Evolutionary conservation across 2,888 invertebrate genomes (phyloP).

Genomic region (Acanthosepion lycidas): DNA sequence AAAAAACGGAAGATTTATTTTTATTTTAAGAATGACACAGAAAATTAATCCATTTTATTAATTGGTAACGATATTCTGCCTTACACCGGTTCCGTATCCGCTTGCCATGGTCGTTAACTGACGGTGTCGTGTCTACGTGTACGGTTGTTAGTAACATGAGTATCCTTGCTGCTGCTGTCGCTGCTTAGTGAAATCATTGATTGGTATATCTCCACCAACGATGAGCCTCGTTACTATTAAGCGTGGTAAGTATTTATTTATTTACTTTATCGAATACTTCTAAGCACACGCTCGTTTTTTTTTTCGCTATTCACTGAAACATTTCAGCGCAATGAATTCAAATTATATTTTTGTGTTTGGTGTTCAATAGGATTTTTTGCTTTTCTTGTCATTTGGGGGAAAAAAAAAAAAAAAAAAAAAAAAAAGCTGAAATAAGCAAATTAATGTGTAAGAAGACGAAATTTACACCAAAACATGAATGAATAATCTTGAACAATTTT

Average conservation of each 20-base stretch:
- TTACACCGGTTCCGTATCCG: slow-evolving; percentile 45
- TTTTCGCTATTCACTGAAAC: neutral
- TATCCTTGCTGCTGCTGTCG: neutral
- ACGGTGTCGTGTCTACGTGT: slow-evolving; percentile 35
- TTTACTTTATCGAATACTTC: neutral
- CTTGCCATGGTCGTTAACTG: neutral
- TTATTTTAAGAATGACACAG: too few relatives aligned
- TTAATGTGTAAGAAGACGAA: too few relatives aligned
- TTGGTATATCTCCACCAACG: neutral
- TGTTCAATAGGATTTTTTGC: too few relatives aligned
- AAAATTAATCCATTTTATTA: too few relatives aligned
- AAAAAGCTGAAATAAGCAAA: too few relatives aligned
- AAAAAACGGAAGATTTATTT: too few relatives aligned
- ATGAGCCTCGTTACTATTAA: slow-evolving; percentile 34
- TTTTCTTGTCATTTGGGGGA: too few relatives aligned
- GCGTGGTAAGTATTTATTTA: slow-evolving; percentile 33
- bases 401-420: too few relatives aligned
- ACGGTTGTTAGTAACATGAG: neutral
- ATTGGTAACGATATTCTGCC: neutral
- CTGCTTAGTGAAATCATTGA: neutral
- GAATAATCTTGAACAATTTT: too few relatives aligned
- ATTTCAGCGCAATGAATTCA: neutral
- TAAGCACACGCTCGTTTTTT: neutral
- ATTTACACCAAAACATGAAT: too few relatives aligned
- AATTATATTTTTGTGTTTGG: neutral